Base-by-base conservation (phyloP, 1,140 invertebrate genomes). In the Diachasma alloeum region DNA sequence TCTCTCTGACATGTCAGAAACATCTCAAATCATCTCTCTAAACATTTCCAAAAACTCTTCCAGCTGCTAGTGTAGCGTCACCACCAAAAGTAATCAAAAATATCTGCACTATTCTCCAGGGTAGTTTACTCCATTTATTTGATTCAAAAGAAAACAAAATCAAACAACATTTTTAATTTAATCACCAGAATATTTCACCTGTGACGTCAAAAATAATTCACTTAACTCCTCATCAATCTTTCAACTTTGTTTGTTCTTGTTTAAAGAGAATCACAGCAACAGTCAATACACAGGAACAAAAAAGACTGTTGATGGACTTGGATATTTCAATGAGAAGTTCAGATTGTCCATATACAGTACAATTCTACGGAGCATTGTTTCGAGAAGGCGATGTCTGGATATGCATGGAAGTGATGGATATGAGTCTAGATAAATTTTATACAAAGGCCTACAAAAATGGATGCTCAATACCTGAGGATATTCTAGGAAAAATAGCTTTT, bases 361-460 rank as follows among this genome's bases (percentile, higher is more conserved):
- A 98, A 84, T 99, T 99, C 91, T 97, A 97, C 89, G 98, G 98
- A 13, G 98, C 97, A 66, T 93, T 99, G 83, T 98, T 99, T 83
- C 94, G 96, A 59, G 96, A 97, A 89, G 96, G 96, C 15, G 97
- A 99, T 90, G 98, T 99, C 36, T 99, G 98, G 98, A 99, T 99
- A 84, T 99, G 98, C 87, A 99, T 99, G 98, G 98, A 99, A 90
- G 93, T 99, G 11, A 99, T 99, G 98, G 96, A 98, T 81, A 98
- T 96, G 79, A 99, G 97, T 87, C 91, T 99, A 78, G 98, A 99
- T 84, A 99, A 99, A 89, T 97, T 97, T 90, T 99, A 95, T 89
- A 94, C 91, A 82, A 97, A 95, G 91, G 95, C 94, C 42, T 97
- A 94, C 86, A 93, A 93, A 87, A 93, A 94, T 87, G 91, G 92